These are phyloP conservation scores for Siphlonurus alternatus DNA, from an alignment of 2,888 invertebrate genomes.

Conservation along the genomic window DNA sequence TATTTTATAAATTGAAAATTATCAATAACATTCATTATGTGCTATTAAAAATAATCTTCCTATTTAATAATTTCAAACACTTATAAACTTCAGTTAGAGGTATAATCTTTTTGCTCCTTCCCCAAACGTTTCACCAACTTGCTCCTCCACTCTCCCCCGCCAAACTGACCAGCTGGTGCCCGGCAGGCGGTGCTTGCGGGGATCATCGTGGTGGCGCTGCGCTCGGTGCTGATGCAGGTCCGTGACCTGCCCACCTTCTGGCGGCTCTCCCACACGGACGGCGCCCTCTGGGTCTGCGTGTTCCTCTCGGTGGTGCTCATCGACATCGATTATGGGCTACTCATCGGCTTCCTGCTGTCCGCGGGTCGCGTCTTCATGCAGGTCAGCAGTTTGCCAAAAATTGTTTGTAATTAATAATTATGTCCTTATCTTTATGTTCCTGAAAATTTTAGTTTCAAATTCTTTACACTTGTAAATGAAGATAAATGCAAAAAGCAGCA, in stretches of 20 bases:
- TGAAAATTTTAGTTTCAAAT: no score
- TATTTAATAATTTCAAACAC: no score
- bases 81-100: no score
- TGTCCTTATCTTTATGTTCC: not conserved
- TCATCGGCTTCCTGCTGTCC: slow-evolving; percentile 45
- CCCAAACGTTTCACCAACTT: no score
- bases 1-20: not conserved
- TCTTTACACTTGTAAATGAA: no score
- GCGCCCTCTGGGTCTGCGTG: slow-evolving; percentile 55
- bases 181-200: slow-evolving; percentile 28
- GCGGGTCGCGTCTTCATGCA: slow-evolving; percentile 27
- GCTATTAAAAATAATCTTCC: not conserved
- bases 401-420: not conserved
- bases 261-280: slow-evolving; percentile 49
- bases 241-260: slow-evolving; percentile 46
- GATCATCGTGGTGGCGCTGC: slow-evolving; percentile 34
- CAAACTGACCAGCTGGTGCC: no score
- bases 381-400: not conserved
- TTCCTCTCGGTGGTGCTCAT: slow-evolving; percentile 51
- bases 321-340: slow-evolving; percentile 57
- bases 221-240: slow-evolving; percentile 33
- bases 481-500: no score
- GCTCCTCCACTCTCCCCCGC: no score
- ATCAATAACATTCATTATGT: not conserved
- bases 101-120: no score